These are phyloP conservation scores for Plemyria rubiginata DNA, from an alignment of 2,888 invertebrate genomes.

Conservation along the genomic window DNA sequence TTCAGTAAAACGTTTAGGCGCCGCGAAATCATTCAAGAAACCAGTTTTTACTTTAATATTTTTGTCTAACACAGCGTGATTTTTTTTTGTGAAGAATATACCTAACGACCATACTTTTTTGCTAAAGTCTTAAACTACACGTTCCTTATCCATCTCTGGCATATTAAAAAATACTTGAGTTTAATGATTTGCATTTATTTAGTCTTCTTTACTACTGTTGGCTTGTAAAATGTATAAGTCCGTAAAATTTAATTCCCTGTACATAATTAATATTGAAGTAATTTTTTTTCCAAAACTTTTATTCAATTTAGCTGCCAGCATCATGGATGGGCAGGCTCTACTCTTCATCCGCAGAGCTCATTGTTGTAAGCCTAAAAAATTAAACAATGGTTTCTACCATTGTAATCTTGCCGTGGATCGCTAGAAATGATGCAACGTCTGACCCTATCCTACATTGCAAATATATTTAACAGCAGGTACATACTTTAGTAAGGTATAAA, in stretches of 20 bases:
- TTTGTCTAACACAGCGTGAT: background rate
- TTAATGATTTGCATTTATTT: no score
- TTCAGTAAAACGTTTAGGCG: constrained; percentile 47
- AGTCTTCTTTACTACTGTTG: no score
- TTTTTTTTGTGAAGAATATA: background rate
- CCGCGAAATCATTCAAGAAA: constrained; percentile 45
- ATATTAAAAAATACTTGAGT: no score
- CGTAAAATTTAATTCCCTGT: no score
- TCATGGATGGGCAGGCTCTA: constrained; percentile 37
- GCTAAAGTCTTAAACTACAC: background rate
- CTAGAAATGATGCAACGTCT: constrained; percentile 48
- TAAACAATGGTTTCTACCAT: constrained; percentile 57
- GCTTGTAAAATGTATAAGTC: no score
- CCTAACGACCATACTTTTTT: background rate
- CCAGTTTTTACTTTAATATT: constrained; percentile 36
- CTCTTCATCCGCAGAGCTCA: constrained; percentile 54
- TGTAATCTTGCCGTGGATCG: constrained; percentile 43
- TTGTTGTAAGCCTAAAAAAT: constrained; percentile 60
- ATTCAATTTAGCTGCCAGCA: constrained; percentile 33
- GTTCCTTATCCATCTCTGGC: background rate
- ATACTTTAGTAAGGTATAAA: background rate
- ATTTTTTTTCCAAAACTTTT: background rate
- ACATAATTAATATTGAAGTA: no score
- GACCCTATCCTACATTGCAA: constrained; percentile 22
- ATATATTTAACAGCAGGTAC: background rate